Evolutionary conservation across 2,888 invertebrate genomes (phyloP).

Genomic region (Aphrophora alni): DNA sequence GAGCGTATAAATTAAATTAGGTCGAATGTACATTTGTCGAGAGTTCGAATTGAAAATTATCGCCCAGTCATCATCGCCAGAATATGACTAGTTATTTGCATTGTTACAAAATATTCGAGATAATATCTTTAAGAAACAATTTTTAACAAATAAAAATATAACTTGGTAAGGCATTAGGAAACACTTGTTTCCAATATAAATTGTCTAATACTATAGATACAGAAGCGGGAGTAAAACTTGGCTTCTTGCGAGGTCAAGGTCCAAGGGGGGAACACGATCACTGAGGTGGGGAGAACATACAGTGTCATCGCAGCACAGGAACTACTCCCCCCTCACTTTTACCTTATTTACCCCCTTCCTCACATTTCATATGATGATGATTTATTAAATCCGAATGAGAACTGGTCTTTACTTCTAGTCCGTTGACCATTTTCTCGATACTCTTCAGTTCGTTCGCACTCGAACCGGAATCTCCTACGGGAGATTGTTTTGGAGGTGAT

Average conservation of each 20-base stretch:
- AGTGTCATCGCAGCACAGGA: slow-evolving; percentile 9
- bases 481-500: slow-evolving; percentile 42
- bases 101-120: neutral
- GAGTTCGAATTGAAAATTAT: neutral
- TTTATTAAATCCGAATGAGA: slow-evolving; percentile 42
- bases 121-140: neutral
- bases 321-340: slow-evolving; percentile 21
- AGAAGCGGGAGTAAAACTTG: neutral
- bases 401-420: slow-evolving; percentile 78
- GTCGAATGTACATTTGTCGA: neutral
- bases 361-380: slow-evolving; percentile 39
- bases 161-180: neutral
- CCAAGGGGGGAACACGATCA: neutral
- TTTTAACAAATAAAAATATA: slow-evolving; percentile 3
- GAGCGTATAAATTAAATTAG: neutral
- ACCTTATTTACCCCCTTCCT: slow-evolving; percentile 30
- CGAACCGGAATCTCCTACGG: slow-evolving; percentile 59
- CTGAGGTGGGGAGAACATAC: neutral
- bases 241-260: neutral
- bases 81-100: neutral
- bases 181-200: neutral
- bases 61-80: neutral
- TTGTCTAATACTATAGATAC: neutral
- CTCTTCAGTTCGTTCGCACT: slow-evolving; percentile 86
- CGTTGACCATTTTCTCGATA: slow-evolving; percentile 98